Evolutionary conservation across 2,888 invertebrate genomes (phyloP), one percentile per base, ranked within the genome.

Genomic region (Phyllotreta cruciferae): DNA sequence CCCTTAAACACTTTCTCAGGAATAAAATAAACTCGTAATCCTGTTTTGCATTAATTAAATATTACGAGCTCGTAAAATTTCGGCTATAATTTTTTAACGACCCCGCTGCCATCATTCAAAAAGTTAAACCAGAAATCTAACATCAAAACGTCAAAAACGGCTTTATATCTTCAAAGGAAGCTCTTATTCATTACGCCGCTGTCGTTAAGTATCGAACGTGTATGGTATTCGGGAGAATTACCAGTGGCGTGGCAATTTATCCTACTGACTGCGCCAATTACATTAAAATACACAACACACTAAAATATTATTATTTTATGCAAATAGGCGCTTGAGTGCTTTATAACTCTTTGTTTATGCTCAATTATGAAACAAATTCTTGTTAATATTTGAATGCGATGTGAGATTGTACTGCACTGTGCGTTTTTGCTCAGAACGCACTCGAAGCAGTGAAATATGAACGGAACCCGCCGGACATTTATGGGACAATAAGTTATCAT

Each of bases 401-500:
- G 24, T 4, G 4, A 24, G 10, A 34, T 14, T 14, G 49, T 10
- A n/a, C n/a, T n/a, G n/a, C 49, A 5, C 49, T 49, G 49, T 35
- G 34, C 34, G 34, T 49, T 49, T 49, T 36, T 64, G 63, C 56
- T 61, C 62, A 50, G 50, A 11, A 42, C 58, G 44, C 53, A 53
- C 50, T 62, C 39, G 37, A 53, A 38, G 63, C 56, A 73, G 71
- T 76, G 75, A 75, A 77, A 76, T 74, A 70, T 72, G 67, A 70
- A 74, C 66, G 70, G 72, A 67, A 70, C 69, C 71, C 71, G 63
- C 58, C 66, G 73, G 75, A 76, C 77, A 71, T 77, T 78, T 78
- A 77, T 74, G 73, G 69, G 71, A 73, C 77, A 74, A 77, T 78
- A 78, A 77, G 75, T 77, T 78, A 77, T 76, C 77, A 76, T 75